Base-by-base conservation (phyloP, 2,113 vertebrate species). In the Aptenodytes patagonicus region DNA sequence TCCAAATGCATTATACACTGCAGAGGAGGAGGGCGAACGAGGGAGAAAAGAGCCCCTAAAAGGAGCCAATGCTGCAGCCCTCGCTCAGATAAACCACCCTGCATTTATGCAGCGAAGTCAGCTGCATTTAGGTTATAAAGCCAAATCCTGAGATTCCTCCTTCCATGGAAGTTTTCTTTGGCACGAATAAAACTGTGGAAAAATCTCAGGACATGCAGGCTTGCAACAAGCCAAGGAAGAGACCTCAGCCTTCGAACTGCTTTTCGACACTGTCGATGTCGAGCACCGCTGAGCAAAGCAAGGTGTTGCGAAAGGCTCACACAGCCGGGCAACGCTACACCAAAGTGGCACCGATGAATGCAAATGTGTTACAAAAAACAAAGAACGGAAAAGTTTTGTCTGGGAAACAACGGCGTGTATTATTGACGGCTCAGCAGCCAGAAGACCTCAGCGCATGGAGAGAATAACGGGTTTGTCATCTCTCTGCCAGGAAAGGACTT, bases 281-380 rank as follows among this genome's bases (percentile, higher is more conserved):
- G 2, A 54, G 75, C 11, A 0, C 13, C 1, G 1, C 40, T 21
- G 32, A 72, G 82, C 94, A 54, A 25, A 42, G 49, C 1, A 0
- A 25, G 1, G 29, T 1, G 20, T 11, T 28, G 20, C 0, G 1
- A 51, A 40, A 17, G 25, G 66, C 88, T 82, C 51, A 2, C 12
- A 0, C 31, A 7, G 68, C 52, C 11, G 0, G 11, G 57, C 0
- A 0, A 10, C 2, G 2, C 19, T 3, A 11, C 1, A 2, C 54
- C 1, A 0, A 44, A 68, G 47, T 0, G 26, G 20, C 52, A 65
- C 83, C 9, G 0, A 55, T 1, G 1, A 60, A 51, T 0, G 25
- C 1, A 1, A 58, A 26, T 0, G 3, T n/a, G 66, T 8, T 57
- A 57, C 60, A 58, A 42, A 76, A 61, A 4, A 2, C 44, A 32